Percentiles rank a stretch among this genome's conserved stretches.
phyloP scores from a whole-genome alignment of 2,888 invertebrate genomes.

The Clitarchus hookeri region DNA sequence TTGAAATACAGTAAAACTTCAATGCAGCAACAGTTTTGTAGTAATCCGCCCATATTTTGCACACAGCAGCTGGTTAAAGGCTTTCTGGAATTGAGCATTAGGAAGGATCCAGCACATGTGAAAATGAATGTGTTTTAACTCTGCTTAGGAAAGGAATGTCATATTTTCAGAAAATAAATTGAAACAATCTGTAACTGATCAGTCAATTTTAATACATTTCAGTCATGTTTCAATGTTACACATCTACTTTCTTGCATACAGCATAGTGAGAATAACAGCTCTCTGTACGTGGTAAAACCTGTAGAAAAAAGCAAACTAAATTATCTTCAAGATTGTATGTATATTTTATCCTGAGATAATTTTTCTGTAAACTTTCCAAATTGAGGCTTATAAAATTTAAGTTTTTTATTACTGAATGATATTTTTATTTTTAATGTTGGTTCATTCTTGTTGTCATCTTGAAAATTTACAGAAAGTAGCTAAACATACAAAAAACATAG shows the following conservation, averaged over 20 bases:
- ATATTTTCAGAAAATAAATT: not conserved
- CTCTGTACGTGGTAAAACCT: not conserved
- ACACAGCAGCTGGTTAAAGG: no score
- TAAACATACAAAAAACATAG: not conserved
- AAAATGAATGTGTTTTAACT: no score
- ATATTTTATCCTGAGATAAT: not conserved
- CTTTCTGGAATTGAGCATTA: no score
- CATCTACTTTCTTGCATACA: constrained; percentile 14
- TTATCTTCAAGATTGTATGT: not conserved
- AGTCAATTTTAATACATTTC: constrained; percentile 14
- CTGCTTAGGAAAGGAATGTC: no score
- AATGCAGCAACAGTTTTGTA: no score
- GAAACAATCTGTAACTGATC: not conserved
- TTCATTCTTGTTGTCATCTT: not conserved
- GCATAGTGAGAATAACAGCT: constrained; percentile 9
- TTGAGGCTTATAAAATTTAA: not conserved
- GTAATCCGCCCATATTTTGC: no score
- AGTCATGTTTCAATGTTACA: constrained; percentile 6
- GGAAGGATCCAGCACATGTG: no score
- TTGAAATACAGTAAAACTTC: no score
- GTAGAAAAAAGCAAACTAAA: not conserved
- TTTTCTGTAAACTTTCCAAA: not conserved
- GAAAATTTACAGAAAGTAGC: not conserved
- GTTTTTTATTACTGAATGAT: not conserved
- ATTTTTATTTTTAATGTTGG: not conserved